These are phyloP conservation scores for Rhamphomyia laevipes DNA, from an alignment of 2,888 invertebrate genomes.

Conservation along the genomic window DNA sequence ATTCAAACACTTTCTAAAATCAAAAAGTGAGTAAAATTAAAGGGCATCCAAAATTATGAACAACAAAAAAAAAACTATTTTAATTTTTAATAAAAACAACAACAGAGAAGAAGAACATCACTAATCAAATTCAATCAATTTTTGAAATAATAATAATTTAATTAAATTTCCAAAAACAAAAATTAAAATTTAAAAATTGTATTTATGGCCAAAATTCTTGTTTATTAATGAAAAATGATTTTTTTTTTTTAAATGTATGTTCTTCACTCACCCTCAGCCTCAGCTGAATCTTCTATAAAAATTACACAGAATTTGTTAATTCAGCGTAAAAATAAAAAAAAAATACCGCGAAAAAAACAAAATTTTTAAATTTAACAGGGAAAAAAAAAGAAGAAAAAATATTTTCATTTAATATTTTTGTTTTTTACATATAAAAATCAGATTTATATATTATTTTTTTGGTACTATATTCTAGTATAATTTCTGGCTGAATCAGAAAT, in stretches of 20 bases:
- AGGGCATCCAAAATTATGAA: no score
- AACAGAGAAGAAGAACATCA: background rate
- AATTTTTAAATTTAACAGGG: background rate
- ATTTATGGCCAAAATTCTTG: no score
- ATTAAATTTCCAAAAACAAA: background rate
- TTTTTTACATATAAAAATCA: background rate
- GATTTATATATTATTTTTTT: background rate
- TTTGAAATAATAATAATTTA: background rate
- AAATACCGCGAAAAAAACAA: constrained; percentile 4
- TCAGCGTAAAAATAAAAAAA: constrained; percentile 7
- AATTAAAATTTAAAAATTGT: background rate
- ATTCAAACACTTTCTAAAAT: no score
- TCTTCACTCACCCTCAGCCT: constrained; percentile 31
- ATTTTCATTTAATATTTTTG: background rate
- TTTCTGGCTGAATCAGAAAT: background rate
- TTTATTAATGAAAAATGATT: no score
- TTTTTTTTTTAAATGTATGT: background rate
- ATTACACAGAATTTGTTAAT: background rate
- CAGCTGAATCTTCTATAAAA: constrained; percentile 35
- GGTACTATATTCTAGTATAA: background rate
- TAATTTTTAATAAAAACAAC: background rate
- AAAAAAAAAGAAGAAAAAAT: background rate
- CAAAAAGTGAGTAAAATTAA: no score
- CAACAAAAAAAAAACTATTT: no score
- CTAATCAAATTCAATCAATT: background rate